Percentiles rank a stretch among this genome's conserved stretches.
phyloP scores from a whole-genome alignment of 2,888 invertebrate genomes.

The Coecobrya sp. region DNA sequence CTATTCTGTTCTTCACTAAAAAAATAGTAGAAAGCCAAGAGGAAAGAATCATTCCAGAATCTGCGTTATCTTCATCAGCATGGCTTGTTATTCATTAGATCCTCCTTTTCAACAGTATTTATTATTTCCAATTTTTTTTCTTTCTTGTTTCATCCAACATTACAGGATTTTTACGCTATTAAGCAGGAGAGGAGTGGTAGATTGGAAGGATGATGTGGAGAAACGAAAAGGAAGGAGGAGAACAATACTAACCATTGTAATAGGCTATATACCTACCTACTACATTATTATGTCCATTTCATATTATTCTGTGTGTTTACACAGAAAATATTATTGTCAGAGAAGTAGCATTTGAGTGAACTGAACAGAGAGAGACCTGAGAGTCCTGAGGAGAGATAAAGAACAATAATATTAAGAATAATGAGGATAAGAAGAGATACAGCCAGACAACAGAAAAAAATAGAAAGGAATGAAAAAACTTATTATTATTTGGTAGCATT shows the following conservation, averaged over 20 bases:
- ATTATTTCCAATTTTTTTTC: constrained; percentile 48
- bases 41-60: constrained; percentile 19
- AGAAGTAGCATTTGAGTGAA: neutral
- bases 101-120: constrained; percentile 54
- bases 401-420: constrained; percentile 20
- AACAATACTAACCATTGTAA: constrained; percentile 62
- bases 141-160: constrained; percentile 9
- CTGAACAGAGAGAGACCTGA: neutral
- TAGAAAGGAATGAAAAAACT: constrained; percentile 11
- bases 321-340: constrained; percentile 58
- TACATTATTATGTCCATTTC: neutral
- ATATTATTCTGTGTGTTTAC: neutral
- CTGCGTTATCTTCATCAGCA: neutral
- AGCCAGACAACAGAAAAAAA: neutral
- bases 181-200: neutral
- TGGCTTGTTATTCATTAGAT: constrained; percentile 40
- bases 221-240: constrained; percentile 5
- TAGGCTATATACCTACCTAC: neutral
- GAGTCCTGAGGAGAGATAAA: constrained; percentile 25
- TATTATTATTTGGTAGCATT: constrained; percentile 24
- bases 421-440: neutral
- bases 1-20: neutral
- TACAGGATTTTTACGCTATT: constrained; percentile 19
- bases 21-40: constrained; percentile 15
- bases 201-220: neutral